Evolutionary conservation across 2,113 vertebrate genomes (phyloP).

Genomic region (Paracyprichromis sp.): DNA sequence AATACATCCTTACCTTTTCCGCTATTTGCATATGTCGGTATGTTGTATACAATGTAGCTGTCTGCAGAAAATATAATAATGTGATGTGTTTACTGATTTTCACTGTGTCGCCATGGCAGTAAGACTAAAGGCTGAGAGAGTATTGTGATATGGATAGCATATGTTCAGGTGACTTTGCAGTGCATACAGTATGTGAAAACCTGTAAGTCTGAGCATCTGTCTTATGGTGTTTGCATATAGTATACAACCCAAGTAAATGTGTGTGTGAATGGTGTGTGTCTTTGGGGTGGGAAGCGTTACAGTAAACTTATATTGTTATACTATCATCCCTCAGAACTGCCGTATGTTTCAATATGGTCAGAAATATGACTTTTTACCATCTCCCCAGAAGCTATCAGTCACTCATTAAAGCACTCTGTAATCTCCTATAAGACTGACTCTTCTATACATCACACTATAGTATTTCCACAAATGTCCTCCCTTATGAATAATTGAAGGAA

Average conservation of each 20-base stretch:
- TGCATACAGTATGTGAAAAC: background rate
- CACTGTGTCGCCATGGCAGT: background rate
- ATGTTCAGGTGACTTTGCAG: background rate
- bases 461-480: conserved; percentile 13
- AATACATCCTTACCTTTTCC: background rate
- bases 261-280: background rate
- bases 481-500: conserved; percentile 54
- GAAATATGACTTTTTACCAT: background rate
- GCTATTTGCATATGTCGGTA: background rate
- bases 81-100: background rate
- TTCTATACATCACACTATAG: background rate
- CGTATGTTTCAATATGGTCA: background rate
- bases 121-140: background rate
- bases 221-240: background rate
- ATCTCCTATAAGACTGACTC: background rate
- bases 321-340: background rate
- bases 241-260: background rate
- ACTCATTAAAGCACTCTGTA: conserved; percentile 1
- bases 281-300: background rate
- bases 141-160: background rate
- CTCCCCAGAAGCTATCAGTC: background rate
- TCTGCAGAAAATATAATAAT: background rate
- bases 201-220: background rate
- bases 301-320: background rate
- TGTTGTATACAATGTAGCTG: background rate